Evolutionary conservation across 2,113 vertebrate genomes (phyloP).

Genomic region (Athene noctua): DNA sequence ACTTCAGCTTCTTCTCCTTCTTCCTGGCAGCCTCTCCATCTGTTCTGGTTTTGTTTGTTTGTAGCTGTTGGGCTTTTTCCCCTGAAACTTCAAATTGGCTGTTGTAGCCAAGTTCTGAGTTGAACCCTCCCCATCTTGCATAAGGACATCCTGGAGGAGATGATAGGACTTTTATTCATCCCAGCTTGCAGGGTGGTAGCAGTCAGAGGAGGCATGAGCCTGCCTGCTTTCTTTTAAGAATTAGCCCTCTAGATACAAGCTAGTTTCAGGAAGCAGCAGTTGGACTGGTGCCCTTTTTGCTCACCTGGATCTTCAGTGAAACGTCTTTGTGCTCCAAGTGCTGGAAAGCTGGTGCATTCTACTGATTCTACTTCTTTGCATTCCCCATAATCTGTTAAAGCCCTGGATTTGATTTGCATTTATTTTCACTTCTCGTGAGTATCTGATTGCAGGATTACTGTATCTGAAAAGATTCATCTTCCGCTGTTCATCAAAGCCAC

Average conservation of each 20-base stretch:
- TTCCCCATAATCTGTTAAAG: background rate
- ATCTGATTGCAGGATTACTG: slow-evolving; percentile 39
- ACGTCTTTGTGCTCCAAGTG: background rate
- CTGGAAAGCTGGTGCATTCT: background rate
- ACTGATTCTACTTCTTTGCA: background rate
- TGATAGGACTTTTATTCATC: slow-evolving; percentile 35
- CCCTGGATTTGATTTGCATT: background rate
- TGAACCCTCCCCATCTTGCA: slow-evolving; percentile 4
- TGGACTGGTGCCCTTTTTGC: slow-evolving; percentile 5
- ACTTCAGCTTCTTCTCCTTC: background rate
- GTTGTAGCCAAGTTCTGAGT: background rate
- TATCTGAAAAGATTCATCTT: slow-evolving; percentile 48
- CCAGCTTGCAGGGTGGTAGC: slow-evolving; percentile 3
- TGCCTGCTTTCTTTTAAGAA: slow-evolving; percentile 39
- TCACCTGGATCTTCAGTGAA: slow-evolving; percentile 31
- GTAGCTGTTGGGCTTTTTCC: background rate
- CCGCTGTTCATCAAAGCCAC: slow-evolving; percentile 14
- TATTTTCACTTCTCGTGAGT: background rate
- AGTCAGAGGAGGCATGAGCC: slow-evolving; percentile 32
- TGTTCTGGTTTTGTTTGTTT: background rate
- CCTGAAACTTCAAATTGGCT: slow-evolving; percentile 6
- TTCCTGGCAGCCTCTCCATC: background rate
- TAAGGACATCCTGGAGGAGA: slow-evolving; percentile 38
- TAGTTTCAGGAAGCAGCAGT: slow-evolving; percentile 29
- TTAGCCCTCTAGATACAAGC: slow-evolving; percentile 49